These are phyloP conservation scores for Xyrichtys novacula DNA, from an alignment of 2,797 vertebrate genomes.

Conservation along the genomic window DNA sequence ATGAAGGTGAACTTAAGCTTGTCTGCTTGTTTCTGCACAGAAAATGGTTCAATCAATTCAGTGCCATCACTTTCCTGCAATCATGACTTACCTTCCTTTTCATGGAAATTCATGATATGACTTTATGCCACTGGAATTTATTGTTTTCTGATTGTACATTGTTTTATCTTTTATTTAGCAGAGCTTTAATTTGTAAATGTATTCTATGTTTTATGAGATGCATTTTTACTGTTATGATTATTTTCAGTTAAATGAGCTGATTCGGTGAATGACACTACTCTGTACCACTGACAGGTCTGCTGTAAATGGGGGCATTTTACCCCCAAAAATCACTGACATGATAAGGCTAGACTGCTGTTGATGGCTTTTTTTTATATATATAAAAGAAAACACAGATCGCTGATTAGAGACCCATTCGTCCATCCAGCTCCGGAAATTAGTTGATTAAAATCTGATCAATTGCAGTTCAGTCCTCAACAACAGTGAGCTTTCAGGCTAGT, in stretches of 20 bases:
- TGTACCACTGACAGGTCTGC: constrained; percentile 29
- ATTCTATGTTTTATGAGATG: constrained; percentile 55
- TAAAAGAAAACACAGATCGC: background rate
- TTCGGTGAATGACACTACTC: constrained; percentile 20
- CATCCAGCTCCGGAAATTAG: background rate
- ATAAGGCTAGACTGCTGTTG: constrained; percentile 11
- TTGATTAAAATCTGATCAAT: background rate
- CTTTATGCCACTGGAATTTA: constrained; percentile 68
- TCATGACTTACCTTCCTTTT: constrained; percentile 47
- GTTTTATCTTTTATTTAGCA: constrained; percentile 54
- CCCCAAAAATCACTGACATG: constrained; percentile 3
- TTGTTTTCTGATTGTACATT: constrained; percentile 68
- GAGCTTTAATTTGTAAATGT: constrained; percentile 58
- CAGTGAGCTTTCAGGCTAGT: background rate
- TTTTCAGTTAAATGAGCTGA: constrained; percentile 3
- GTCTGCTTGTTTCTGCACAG: constrained; percentile 14
- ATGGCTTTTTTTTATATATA: background rate
- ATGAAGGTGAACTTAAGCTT: background rate
- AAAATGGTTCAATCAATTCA: constrained; percentile 48
- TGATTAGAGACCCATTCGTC: background rate
- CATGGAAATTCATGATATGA: constrained; percentile 37
- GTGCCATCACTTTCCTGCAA: constrained; percentile 73
- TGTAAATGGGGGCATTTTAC: background rate
- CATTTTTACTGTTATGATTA: constrained; percentile 23
- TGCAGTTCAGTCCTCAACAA: background rate